phyloP scores from a whole-genome alignment of 2,113 vertebrate species.

The Paedocypris sp. region DNA sequence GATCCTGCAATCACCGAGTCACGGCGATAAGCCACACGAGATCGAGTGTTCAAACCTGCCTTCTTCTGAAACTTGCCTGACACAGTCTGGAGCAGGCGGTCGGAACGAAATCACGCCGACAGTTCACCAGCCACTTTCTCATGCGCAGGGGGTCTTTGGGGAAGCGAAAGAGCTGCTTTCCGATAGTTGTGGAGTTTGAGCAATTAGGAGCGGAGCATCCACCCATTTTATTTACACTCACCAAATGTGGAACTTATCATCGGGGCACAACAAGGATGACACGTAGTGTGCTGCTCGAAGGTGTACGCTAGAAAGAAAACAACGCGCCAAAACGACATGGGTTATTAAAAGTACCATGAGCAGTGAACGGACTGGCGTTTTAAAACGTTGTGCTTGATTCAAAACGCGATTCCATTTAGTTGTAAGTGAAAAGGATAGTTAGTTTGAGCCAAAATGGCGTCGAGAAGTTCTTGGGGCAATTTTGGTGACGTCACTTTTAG shows the following conservation, averaged over 20 bases:
- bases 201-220: slow-evolving; percentile 70
- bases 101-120: slow-evolving; percentile 62
- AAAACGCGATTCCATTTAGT: neutral
- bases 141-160: slow-evolving; percentile 62
- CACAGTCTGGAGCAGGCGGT: slow-evolving; percentile 69
- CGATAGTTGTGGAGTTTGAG: slow-evolving; percentile 64
- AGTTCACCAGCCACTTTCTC: slow-evolving; percentile 68
- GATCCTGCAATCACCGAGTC: slow-evolving; percentile 55
- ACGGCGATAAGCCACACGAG: too few species aligned
- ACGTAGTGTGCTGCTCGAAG: slow-evolving; percentile 1
- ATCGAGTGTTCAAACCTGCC: too few species aligned
- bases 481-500: slow-evolving; percentile 31
- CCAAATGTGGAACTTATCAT: slow-evolving; percentile 20
- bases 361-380: neutral
- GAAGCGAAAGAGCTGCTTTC: slow-evolving; percentile 67
- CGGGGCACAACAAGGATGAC: slow-evolving; percentile 7
- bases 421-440: slow-evolving; percentile 50
- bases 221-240: slow-evolving; percentile 47
- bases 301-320: too few species aligned
- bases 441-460: slow-evolving; percentile 75
- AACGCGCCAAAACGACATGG: too few species aligned
- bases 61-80: slow-evolving; percentile 43
- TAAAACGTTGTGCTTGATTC: neutral
- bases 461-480: slow-evolving; percentile 1
- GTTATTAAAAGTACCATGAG: neutral